Evolutionary conservation across 2,888 invertebrate species (phyloP).

Genomic region (Campopleginae sp.): DNA sequence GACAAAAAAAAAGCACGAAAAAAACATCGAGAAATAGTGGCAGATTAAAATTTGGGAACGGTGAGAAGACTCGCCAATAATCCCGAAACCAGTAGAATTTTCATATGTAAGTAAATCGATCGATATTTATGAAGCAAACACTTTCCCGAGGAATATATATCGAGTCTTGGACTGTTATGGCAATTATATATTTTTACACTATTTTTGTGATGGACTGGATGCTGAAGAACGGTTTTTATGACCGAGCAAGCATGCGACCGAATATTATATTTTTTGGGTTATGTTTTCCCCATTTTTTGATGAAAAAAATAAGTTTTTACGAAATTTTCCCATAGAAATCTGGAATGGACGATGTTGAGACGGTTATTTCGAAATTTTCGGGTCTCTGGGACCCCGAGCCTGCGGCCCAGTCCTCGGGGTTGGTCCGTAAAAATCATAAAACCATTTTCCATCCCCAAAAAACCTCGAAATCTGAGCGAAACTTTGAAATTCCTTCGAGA

Average conservation of each 20-base stretch:
- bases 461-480: no score
- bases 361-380: no score
- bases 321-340: conserved; percentile 7
- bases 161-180: conserved; percentile 34
- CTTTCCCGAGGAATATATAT: conserved; percentile 29
- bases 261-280: conserved; percentile 48
- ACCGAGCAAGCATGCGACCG: conserved; percentile 56
- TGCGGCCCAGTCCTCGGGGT: no score
- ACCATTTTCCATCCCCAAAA: no score
- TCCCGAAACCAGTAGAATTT: conserved; percentile 56
- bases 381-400: no score
- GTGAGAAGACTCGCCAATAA: conserved; percentile 48
- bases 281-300: conserved; percentile 23
- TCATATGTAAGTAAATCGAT: conserved; percentile 63
- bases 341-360: conserved; percentile 16
- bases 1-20: background rate
- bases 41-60: conserved; percentile 25
- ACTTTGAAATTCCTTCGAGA: no score
- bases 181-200: conserved; percentile 65
- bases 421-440: no score
- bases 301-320: background rate
- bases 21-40: background rate
- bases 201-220: conserved; percentile 58
- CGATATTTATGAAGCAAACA: conserved; percentile 24
- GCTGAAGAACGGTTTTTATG: conserved; percentile 24